Conservation (phyloP, 1,140 invertebrate species). For the Phortica variegata region DNA sequence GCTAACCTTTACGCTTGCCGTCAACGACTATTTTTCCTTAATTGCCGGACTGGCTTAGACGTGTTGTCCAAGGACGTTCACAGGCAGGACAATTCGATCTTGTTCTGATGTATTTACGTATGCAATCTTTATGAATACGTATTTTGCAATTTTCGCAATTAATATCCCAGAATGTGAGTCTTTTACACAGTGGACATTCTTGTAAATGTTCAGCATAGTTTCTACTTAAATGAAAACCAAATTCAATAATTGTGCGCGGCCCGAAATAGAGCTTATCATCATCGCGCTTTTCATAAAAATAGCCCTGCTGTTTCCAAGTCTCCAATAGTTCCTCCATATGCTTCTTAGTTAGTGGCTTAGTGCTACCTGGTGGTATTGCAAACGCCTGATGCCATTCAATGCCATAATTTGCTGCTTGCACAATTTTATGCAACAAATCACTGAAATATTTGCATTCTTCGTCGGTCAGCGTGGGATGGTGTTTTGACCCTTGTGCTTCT, state of each 20-base stretch:
- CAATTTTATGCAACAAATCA: slow-evolving; percentile 29
- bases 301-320: slow-evolving; percentile 32
- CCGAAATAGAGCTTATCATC: slow-evolving; percentile 25
- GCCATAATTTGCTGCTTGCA: slow-evolving; percentile 13
- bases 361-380: not conserved
- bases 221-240: slow-evolving; percentile 28
- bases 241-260: slow-evolving; percentile 30
- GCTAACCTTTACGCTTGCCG: too few species aligned
- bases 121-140: slow-evolving; percentile 34
- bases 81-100: slow-evolving; percentile 37
- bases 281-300: slow-evolving; percentile 25
- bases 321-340: slow-evolving; percentile 30
- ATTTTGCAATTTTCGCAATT: slow-evolving; percentile 26
- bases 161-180: slow-evolving; percentile 36
- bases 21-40: too few species aligned
- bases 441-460: slow-evolving; percentile 41
- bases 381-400: slow-evolving; percentile 36
- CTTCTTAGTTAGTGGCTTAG: slow-evolving; percentile 19
- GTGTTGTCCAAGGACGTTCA: slow-evolving; percentile 23
- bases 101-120: slow-evolving; percentile 29
- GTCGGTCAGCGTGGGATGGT: slow-evolving; percentile 20
- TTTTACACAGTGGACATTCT: slow-evolving; percentile 32
- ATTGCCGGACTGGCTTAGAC: not conserved
- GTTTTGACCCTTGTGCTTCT: slow-evolving; percentile 21
- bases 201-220: slow-evolving; percentile 29